Conservation (phyloP, 1,140 invertebrate genomes). For the Neomicropteryx cornuta region DNA sequence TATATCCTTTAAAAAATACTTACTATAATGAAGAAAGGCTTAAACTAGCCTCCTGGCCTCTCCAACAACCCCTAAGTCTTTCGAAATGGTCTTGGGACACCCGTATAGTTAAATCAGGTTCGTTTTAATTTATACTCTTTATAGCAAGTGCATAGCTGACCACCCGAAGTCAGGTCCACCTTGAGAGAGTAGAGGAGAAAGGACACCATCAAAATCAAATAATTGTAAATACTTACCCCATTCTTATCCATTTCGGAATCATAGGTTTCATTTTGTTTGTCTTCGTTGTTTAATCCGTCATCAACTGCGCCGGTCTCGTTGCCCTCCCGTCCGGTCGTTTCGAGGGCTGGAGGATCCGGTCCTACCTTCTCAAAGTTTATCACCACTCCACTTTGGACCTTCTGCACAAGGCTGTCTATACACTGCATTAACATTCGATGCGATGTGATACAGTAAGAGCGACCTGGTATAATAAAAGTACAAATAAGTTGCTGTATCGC, state of each 20-base stretch:
- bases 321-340: slow-evolving; percentile 25
- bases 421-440: slow-evolving; percentile 93
- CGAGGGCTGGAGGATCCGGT: slow-evolving; percentile 67
- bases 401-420: slow-evolving; percentile 92
- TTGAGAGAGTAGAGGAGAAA: no score
- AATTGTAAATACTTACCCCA: slow-evolving; percentile 21
- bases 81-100: no score
- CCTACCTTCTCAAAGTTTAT: slow-evolving; percentile 96
- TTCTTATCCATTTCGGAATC: slow-evolving; percentile 27
- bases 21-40: no score
- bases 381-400: slow-evolving; percentile 95
- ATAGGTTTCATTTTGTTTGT: slow-evolving; percentile 31
- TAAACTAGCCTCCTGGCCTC: no score
- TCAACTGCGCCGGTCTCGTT: slow-evolving; percentile 21
- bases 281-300: slow-evolving; percentile 23
- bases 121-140: no score
- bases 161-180: no score
- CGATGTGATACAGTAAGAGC: slow-evolving; percentile 91
- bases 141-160: no score
- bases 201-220: not conserved
- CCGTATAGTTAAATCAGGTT: no score
- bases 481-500: no score
- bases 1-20: no score
- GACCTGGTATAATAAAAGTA: slow-evolving; percentile 49
- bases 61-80: no score